Base-by-base conservation (phyloP, 2,797 vertebrate species). In the Gila robusta region DNA sequence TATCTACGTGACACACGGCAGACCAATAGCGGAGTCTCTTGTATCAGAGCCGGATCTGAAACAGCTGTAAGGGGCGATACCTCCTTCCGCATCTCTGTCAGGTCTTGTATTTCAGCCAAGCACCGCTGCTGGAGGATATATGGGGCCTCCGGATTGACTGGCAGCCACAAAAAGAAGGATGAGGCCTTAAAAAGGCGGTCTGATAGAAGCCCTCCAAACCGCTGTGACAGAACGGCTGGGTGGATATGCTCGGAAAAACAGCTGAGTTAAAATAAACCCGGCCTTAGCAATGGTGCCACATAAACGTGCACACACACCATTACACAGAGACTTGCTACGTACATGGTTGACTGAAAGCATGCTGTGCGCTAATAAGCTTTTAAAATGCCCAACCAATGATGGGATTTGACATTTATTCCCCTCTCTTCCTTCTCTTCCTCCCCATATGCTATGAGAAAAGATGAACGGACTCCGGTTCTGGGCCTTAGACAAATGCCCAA, bases 141-240 rank as follows among this genome's bases (percentile, higher is more conserved):
- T 85, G 62, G 62, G 79, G 70, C 26, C 37, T 54, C 59, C 26
- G n/a, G 76, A 79, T 79, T 79, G 26, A 41, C 79, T 80, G 72
- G 64, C 82, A 84, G 82, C 32, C 66, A 74, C 73, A 84, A 62
- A 71, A 32, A 84, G 49, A 84, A 56, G 79, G 56, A 62, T 19
- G 49, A 54, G 83, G 69, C 79, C 78, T 74, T 81, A 88, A 89
- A 84, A 66, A 81, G 54, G 77, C 35, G 41, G 82, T 70, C 74
- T 67, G 76, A 88, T 81, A 84, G 88, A 89, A 88, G 83, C 54
- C 76, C 82, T 83, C 66, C 52, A 86, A 88, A 73, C 80, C 82
- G 41, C 83, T 44, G 41, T 71, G 80, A 85, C 85, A 59, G 17
- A 82, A 72, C 23, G n/a, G 54, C 86, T 23, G 21, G 54, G 44